phyloP scores from a whole-genome alignment of 2,113 vertebrate genomes.

The Ceratotherium simum region DNA sequence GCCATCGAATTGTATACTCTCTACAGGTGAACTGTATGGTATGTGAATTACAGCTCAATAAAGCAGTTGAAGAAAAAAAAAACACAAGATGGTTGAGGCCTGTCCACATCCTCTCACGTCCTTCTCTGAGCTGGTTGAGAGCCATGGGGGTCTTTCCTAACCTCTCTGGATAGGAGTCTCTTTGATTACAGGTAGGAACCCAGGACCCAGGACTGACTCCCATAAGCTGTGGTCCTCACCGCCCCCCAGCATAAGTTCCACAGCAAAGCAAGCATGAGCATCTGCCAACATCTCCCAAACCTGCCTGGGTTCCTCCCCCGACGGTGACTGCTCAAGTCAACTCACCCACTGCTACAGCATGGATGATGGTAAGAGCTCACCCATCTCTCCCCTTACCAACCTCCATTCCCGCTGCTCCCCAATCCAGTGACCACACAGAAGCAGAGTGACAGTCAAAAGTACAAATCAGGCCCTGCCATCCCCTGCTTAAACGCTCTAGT shows the following conservation, averaged over 20 bases:
- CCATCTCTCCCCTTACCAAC: accelerated
- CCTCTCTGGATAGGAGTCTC: not conserved
- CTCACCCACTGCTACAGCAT: accelerated
- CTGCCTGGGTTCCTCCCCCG: accelerated
- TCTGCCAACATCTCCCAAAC: not conserved
- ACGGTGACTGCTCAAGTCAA: accelerated
- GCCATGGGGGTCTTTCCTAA: accelerated
- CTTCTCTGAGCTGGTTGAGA: not conserved
- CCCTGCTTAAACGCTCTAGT: too few species aligned
- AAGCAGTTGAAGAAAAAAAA: not conserved
- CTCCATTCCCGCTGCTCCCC: too few species aligned
- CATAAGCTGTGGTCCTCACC: accelerated
- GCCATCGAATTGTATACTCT: accelerated
- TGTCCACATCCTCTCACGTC: too few species aligned
- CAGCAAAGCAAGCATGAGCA: not conserved
- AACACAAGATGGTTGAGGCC: accelerated
- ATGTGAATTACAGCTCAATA: not conserved
- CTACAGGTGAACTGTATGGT: accelerated
- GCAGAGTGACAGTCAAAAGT: not conserved
- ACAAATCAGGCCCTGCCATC: too few species aligned
- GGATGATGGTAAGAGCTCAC: not conserved
- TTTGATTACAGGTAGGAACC: not conserved
- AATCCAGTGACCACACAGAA: accelerated
- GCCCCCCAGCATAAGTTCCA: accelerated
- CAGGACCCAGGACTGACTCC: not conserved